Evolutionary conservation across 2,888 invertebrate genomes (phyloP).

Genomic region (Andrena praecox): DNA sequence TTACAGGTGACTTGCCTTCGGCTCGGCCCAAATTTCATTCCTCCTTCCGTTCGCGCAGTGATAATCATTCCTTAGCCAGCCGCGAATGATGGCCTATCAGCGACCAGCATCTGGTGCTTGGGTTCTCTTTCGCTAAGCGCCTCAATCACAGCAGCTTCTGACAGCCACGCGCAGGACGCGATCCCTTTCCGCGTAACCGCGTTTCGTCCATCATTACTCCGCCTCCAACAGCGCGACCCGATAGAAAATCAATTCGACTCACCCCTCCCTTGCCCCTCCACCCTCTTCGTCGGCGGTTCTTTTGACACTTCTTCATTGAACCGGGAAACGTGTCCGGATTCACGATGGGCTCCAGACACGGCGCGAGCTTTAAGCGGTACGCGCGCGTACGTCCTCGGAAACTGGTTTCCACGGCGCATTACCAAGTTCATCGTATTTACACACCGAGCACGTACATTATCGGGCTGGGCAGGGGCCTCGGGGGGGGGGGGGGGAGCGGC

Average conservation of each 20-base stretch:
- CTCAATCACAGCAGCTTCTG: constrained; percentile 7
- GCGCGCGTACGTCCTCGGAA: constrained; percentile 45
- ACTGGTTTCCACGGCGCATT: constrained; percentile 70
- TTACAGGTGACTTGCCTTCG: neutral
- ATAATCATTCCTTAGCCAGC: neutral
- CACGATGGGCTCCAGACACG: constrained; percentile 4
- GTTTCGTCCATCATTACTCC: constrained; percentile 9
- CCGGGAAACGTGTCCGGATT: constrained; percentile 23
- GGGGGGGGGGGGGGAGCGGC: neutral
- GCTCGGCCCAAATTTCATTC: neutral
- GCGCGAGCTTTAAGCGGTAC: constrained; percentile 47
- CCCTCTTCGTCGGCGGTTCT: neutral
- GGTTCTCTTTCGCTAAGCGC: neutral
- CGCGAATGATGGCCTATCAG: constrained; percentile 8
- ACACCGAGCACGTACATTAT: constrained; percentile 74
- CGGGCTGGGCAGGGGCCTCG: constrained; percentile 24
- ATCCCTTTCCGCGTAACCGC: constrained; percentile 9
- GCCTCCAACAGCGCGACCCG: neutral
- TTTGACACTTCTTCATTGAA: constrained; percentile 25
- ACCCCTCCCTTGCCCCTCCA: neutral
- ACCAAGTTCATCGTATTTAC: constrained; percentile 72
- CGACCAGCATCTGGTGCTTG: neutral
- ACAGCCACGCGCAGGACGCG: constrained; percentile 16
- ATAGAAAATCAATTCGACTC: constrained; percentile 21
- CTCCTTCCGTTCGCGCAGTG: neutral